These are phyloP conservation scores for Pyrrhosoma nymphula DNA, from an alignment of 2,888 invertebrate species.

Conservation along the genomic window DNA sequence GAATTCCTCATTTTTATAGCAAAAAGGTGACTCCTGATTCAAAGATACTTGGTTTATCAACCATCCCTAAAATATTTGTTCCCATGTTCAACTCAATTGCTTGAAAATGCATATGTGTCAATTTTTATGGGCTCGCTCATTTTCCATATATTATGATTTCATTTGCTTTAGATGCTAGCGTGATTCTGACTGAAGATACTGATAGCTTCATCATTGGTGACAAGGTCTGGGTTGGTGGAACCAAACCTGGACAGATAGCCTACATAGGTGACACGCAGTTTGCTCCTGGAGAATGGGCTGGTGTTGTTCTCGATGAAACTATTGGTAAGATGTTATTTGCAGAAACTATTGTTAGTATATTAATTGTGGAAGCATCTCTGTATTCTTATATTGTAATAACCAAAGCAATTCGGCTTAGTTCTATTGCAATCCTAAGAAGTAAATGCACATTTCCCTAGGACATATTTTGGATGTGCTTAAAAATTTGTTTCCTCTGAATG, in stretches of 20 bases:
- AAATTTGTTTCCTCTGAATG: too few relatives aligned
- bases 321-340: constrained; percentile 84
- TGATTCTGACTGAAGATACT: constrained; percentile 91
- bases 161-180: constrained; percentile 87
- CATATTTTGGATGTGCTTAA: too few relatives aligned
- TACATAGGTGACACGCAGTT: constrained; percentile 97
- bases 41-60: too few relatives aligned
- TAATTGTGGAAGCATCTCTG: too few relatives aligned
- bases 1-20: too few relatives aligned
- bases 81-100: neutral
- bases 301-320: constrained; percentile 95
- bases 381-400: neutral
- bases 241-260: constrained; percentile 94
- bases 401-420: neutral
- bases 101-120: neutral
- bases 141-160: neutral
- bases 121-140: neutral
- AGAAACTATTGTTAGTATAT: too few relatives aligned
- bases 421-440: too few relatives aligned
- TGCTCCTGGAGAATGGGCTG: constrained; percentile 98
- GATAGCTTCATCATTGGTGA: constrained; percentile 98
- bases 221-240: constrained; percentile 95
- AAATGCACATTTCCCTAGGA: too few relatives aligned
- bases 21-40: too few relatives aligned
- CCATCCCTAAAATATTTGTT: too few relatives aligned